Percentiles rank a stretch among this genome's conserved stretches.
phyloP scores from a whole-genome alignment of 2,888 invertebrate genomes.

The Calliphora vomitoria region DNA sequence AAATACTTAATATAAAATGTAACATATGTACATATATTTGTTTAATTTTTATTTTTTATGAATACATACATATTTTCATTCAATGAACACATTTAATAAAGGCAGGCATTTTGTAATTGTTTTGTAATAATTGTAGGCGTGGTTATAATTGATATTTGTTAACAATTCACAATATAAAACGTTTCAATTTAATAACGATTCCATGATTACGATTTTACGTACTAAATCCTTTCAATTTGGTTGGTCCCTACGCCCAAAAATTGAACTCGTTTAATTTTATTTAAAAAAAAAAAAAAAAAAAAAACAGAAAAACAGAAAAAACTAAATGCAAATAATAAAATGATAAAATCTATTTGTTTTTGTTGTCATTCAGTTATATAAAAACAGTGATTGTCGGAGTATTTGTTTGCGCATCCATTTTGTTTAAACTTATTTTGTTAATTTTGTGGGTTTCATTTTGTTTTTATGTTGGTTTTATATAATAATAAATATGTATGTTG shows the following conservation, averaged over 20 bases:
- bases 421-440: conserved; percentile 9
- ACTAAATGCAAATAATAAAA: conserved; percentile 12
- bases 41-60: conserved; percentile 11
- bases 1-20: background rate
- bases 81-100: conserved; percentile 72
- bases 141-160: conserved; percentile 69
- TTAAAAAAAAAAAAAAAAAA: background rate
- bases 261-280: conserved; percentile 39
- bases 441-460: background rate
- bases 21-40: background rate
- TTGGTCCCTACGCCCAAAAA: conserved; percentile 71
- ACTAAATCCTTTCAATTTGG: conserved; percentile 39
- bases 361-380: conserved; percentile 16
- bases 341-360: background rate
- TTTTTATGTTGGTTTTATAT: background rate
- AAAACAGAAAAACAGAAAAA: too few relatives aligned
- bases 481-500: conserved; percentile 8
- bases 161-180: conserved; percentile 38
- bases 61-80: conserved; percentile 46
- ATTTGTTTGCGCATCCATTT: conserved; percentile 70
- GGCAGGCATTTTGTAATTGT: conserved; percentile 67
- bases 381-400: conserved; percentile 72
- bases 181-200: conserved; percentile 2
- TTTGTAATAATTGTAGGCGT: conserved; percentile 60
- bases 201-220: background rate